Conservation (phyloP, 2,888 invertebrate genomes). For the Seladonia tumulorum region DNA sequence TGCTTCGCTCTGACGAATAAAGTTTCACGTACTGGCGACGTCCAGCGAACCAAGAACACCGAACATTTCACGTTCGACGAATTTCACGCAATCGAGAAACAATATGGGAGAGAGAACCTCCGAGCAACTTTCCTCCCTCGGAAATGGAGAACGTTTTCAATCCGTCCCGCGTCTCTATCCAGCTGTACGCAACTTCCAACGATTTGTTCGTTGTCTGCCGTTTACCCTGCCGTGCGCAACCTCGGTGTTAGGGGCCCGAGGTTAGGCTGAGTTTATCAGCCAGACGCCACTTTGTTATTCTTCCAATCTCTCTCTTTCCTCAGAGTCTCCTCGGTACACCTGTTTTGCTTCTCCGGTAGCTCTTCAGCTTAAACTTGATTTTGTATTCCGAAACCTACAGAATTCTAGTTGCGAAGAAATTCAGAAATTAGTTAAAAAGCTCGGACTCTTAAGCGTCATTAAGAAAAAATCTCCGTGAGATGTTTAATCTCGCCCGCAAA, state of each 20-base stretch:
- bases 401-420: too few species aligned
- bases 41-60: not conserved
- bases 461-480: too few species aligned
- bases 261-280: not conserved
- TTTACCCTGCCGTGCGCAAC: conserved; percentile 12
- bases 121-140: conserved; percentile 10
- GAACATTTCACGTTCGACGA: conserved; percentile 25
- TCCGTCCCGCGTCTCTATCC: not conserved
- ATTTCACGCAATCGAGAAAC: conserved; percentile 19
- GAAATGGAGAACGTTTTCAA: conserved; percentile 21
- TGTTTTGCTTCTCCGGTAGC: too few species aligned
- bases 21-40: conserved; percentile 4
- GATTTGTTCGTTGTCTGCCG: not conserved
- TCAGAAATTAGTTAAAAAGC: too few species aligned
- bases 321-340: not conserved
- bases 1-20: not conserved
- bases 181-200: conserved; percentile 1
- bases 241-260: conserved; percentile 28
- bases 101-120: not conserved
- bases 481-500: too few species aligned
- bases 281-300: not conserved
- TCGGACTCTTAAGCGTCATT: too few species aligned
- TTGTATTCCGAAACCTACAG: too few species aligned
- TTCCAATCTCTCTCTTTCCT: not conserved
- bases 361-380: not conserved